phyloP scores from a whole-genome alignment of 2,888 invertebrate species.

The Oscheius sp. region DNA sequence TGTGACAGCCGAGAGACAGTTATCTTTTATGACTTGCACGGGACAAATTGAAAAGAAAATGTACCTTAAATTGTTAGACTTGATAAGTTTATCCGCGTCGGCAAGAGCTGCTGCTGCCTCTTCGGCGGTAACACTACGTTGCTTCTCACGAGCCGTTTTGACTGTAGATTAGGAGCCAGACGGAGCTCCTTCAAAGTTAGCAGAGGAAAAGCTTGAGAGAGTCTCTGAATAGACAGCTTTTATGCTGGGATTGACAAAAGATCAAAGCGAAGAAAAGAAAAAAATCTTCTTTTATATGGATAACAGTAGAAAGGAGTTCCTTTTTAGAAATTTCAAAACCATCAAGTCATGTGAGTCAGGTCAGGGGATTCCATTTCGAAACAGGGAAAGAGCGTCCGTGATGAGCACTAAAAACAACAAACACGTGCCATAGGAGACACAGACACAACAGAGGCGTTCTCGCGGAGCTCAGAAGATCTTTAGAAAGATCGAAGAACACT shows the following conservation, averaged over 20 bases:
- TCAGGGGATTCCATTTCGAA: slow-evolving; percentile 2
- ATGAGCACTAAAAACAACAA: slow-evolving; percentile 23
- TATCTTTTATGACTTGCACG: background rate
- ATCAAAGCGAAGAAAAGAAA: background rate
- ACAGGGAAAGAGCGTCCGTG: background rate
- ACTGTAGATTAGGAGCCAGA: background rate
- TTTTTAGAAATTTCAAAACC: too few species aligned
- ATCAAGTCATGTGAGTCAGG: background rate
- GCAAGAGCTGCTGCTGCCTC: slow-evolving; percentile 33
- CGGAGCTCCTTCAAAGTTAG: background rate
- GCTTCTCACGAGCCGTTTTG: slow-evolving; percentile 40
- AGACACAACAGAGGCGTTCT: slow-evolving; percentile 12
- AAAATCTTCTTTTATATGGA: background rate
- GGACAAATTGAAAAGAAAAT: background rate
- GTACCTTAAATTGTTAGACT: slow-evolving; percentile 11
- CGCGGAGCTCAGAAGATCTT: slow-evolving; percentile 15
- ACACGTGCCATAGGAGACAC: slow-evolving; percentile 19
- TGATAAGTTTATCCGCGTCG: slow-evolving; percentile 28
- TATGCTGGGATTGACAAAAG: background rate
- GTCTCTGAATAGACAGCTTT: background rate
- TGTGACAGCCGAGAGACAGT: background rate
- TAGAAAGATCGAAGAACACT: background rate
- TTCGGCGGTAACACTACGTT: slow-evolving; percentile 35
- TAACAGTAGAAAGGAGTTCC: too few species aligned
- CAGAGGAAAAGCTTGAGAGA: slow-evolving; percentile 26